A percentile compares a stretch with the other conserved stretches of the same genome.
Evolutionary conservation across 2,113 vertebrate species (phyloP).

Genomic region (Engystomops pustulosus): DNA sequence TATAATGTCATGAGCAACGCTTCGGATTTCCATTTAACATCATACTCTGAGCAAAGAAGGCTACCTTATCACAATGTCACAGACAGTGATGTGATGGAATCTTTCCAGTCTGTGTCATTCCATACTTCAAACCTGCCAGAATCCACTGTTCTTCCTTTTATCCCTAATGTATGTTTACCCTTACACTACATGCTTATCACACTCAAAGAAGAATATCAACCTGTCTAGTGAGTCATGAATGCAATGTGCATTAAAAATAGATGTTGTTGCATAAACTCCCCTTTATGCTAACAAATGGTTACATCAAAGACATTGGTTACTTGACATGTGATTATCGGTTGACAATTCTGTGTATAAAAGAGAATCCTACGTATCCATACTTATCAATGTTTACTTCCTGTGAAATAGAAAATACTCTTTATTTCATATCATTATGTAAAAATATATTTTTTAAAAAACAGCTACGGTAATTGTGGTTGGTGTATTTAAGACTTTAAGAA

Average conservation of each 20-base stretch:
- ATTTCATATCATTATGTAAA: background rate
- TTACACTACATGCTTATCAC: conserved; percentile 28
- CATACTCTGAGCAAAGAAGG: background rate
- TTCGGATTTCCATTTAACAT: conserved; percentile 20
- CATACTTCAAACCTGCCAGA: conserved; percentile 24
- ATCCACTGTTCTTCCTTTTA: background rate
- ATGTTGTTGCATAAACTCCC: background rate
- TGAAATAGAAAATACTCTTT: background rate
- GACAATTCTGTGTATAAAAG: conserved; percentile 7
- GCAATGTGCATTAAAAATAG: background rate
- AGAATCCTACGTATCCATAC: background rate
- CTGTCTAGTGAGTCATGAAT: conserved; percentile 13
- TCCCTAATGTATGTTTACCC: conserved; percentile 19
- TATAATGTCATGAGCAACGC: background rate
- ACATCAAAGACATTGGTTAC: conserved; percentile 1
- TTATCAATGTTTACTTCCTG: background rate
- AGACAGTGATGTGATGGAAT: conserved; percentile 46
- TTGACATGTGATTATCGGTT: background rate
- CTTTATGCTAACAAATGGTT: background rate
- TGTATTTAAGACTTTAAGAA: no score
- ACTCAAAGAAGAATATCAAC: conserved; percentile 5
- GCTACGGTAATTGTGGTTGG: no score
- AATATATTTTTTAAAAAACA: background rate
- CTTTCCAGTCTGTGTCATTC: conserved; percentile 12
- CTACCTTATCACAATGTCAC: conserved; percentile 37